Percentiles rank a stretch among this genome's conserved stretches.
phyloP scores from a whole-genome alignment of 30 jellyfish, hydroid and myxozoan species.

The Hydractinia echinata region DNA sequence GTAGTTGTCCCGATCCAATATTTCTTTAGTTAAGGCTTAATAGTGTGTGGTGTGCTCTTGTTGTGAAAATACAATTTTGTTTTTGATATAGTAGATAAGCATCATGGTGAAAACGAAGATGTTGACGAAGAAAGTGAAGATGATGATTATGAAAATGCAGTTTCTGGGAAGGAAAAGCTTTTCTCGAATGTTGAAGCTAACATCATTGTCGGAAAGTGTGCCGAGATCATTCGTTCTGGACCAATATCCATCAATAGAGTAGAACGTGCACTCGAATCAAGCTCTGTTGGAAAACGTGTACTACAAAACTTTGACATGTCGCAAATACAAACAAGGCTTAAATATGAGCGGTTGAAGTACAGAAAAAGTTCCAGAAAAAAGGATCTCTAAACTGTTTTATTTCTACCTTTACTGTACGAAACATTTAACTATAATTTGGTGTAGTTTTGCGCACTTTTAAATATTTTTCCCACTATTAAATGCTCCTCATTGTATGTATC shows the following conservation, averaged over 20 bases:
- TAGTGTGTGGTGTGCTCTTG: no score
- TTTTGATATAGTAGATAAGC: no score
- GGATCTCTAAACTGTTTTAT: background rate
- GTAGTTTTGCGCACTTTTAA: background rate
- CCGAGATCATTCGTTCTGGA: constrained; percentile 8
- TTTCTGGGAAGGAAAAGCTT: background rate
- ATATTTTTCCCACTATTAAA: no score
- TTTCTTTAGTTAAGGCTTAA: no score
- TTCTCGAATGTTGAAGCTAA: background rate
- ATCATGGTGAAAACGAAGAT: no score
- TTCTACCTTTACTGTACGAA: background rate
- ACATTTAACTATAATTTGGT: background rate
- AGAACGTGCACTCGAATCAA: background rate
- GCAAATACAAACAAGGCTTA: constrained; percentile 4
- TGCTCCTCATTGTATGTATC: no score
- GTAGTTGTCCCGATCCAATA: no score
- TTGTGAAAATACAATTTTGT: no score
- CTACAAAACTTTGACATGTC: background rate
- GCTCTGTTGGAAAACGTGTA: background rate
- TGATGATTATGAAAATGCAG: background rate
- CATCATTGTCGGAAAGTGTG: background rate
- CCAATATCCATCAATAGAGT: constrained; percentile 1
- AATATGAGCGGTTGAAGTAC: background rate
- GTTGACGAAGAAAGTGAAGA: no score
- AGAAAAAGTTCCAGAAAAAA: background rate